Evolutionary conservation across 2,113 vertebrate genomes (phyloP).

Genomic region (Etheostoma spectabile): DNA sequence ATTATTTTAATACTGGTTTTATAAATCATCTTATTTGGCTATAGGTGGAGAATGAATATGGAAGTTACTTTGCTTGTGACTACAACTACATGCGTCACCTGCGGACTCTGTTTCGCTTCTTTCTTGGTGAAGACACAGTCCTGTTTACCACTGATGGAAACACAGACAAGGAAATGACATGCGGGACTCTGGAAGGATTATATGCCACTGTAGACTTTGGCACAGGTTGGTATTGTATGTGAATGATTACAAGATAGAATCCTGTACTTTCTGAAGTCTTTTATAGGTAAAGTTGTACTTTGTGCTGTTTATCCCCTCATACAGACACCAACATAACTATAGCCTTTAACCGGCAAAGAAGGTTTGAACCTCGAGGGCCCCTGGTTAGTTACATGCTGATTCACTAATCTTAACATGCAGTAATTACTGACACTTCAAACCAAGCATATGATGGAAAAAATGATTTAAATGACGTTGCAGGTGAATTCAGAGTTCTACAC

Average conservation of each 20-base stretch:
- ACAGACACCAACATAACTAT: conserved; percentile 88
- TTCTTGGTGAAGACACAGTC: conserved; percentile 88
- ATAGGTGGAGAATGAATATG: conserved; percentile 97
- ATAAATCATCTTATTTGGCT: not conserved
- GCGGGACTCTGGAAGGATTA: conserved; percentile 90
- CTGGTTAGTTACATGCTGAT: conserved; percentile 84
- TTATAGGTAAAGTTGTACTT: not conserved
- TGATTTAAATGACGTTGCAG: conserved; percentile 73
- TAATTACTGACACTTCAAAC: not conserved
- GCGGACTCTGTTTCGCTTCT: conserved; percentile 83
- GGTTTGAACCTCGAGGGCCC: conserved; percentile 89
- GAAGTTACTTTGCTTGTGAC: conserved; percentile 93
- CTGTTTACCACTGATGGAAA: conserved; percentile 95
- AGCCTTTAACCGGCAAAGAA: conserved; percentile 88
- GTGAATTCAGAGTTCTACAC: conserved; percentile 99
- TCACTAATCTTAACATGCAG: not conserved
- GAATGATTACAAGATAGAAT: not conserved
- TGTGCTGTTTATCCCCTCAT: not conserved
- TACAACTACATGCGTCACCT: conserved; percentile 90
- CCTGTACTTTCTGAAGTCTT: not conserved
- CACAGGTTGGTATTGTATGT: conserved; percentile 73
- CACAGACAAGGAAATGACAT: conserved; percentile 84
- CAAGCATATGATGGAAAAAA: not conserved
- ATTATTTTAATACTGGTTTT: not conserved
- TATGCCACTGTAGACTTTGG: conserved; percentile 95